These are phyloP conservation scores for Mythimna impura DNA, from an alignment of 2,888 invertebrate genomes.

Conservation along the genomic window DNA sequence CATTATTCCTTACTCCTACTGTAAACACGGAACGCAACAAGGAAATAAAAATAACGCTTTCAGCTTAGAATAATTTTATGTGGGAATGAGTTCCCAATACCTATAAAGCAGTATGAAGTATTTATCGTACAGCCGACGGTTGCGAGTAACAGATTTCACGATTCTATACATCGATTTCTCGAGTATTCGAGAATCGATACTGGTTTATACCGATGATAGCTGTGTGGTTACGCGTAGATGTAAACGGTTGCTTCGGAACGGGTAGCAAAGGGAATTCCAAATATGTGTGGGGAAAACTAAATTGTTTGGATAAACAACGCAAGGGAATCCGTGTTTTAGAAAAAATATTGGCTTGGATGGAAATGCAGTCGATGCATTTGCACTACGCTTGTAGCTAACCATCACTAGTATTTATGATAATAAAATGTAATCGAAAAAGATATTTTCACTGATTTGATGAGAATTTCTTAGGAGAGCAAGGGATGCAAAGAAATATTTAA, in stretches of 20 bases:
- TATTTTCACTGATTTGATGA: neutral
- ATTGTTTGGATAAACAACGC: slow-evolving; percentile 33
- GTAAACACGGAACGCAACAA: slow-evolving; percentile 61
- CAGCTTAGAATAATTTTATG: slow-evolving; percentile 68
- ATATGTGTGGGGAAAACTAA: slow-evolving; percentile 38
- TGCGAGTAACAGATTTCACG: slow-evolving; percentile 72
- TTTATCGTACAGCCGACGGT: slow-evolving; percentile 65
- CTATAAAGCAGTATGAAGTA: slow-evolving; percentile 67
- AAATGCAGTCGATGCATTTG: slow-evolving; percentile 9
- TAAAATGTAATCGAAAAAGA: no score
- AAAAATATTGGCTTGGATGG: slow-evolving; percentile 26
- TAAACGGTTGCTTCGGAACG: slow-evolving; percentile 35
- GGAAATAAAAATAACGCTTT: slow-evolving; percentile 67
- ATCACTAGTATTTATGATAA: neutral
- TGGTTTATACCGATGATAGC: slow-evolving; percentile 54
- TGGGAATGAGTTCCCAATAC: slow-evolving; percentile 66
- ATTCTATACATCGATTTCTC: slow-evolving; percentile 70
- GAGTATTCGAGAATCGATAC: slow-evolving; percentile 55
- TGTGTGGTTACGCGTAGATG: slow-evolving; percentile 38
- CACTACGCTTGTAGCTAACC: neutral
- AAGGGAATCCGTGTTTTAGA: slow-evolving; percentile 5
- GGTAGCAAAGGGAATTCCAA: slow-evolving; percentile 41
- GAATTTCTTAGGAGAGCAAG: neutral
- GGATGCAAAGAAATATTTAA: neutral
- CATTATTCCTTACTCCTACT: slow-evolving; percentile 34